A percentile compares a stretch with the other conserved stretches of the same genome.
phyloP scores from a whole-genome alignment of 2,113 vertebrate species.

The Sporophila hypoxantha region DNA sequence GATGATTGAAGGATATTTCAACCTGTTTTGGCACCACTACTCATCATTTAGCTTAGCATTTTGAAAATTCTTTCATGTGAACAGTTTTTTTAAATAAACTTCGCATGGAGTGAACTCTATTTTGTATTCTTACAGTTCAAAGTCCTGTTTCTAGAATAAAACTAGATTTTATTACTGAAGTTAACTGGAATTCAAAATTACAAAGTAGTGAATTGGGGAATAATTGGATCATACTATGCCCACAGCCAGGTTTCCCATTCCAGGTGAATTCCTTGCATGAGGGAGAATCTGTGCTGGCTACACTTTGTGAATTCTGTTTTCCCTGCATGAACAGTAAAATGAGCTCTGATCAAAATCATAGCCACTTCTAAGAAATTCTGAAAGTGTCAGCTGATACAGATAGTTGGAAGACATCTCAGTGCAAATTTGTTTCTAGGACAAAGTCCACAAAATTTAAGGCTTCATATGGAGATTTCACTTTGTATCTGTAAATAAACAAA shows the following conservation, averaged over 20 bases:
- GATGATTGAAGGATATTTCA: constrained; percentile 17
- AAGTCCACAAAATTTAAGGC: neutral
- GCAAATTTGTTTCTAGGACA: neutral
- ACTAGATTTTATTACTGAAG: neutral
- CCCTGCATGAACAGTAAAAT: neutral
- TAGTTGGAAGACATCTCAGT: neutral
- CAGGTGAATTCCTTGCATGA: neutral
- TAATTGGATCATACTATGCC: neutral
- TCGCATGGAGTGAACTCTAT: neutral
- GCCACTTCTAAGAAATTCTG: neutral
- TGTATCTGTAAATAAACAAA: neutral
- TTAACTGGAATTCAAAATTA: neutral
- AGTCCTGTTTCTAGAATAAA: neutral
- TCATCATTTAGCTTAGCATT: constrained; percentile 10
- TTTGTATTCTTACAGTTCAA: neutral
- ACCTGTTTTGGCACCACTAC: neutral
- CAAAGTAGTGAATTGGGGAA: neutral
- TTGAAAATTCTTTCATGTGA: neutral
- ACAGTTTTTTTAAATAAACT: neutral
- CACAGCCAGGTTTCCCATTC: neutral
- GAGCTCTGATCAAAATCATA: neutral
- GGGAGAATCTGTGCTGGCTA: neutral
- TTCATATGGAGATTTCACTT: neutral
- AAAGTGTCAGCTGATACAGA: constrained; percentile 3
- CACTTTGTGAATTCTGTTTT: neutral